Evolutionary conservation across 2,888 invertebrate genomes (phyloP).

Genomic region (Drosophila nr. perissopoda): DNA sequence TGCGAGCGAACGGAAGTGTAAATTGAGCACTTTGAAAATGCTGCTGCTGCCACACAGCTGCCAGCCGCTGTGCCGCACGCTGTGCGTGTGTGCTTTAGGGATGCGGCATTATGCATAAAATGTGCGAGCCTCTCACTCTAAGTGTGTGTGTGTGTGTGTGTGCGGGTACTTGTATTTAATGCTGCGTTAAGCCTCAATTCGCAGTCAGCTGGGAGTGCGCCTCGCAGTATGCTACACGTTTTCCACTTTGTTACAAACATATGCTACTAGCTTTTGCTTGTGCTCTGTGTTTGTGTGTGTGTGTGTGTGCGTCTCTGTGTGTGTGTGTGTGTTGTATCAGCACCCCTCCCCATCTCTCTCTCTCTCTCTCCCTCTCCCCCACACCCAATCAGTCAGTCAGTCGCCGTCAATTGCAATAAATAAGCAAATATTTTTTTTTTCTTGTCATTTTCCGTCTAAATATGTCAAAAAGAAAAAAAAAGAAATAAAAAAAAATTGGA

Average conservation of each 20-base stretch:
- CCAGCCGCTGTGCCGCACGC: constrained; percentile 39
- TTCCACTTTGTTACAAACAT: constrained; percentile 49
- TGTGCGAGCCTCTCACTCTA: constrained; percentile 23
- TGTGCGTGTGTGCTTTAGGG: constrained; percentile 53
- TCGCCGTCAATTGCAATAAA: constrained; percentile 55
- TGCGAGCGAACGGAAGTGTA: constrained; percentile 68
- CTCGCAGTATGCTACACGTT: constrained; percentile 63
- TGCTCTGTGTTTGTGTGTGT: constrained; percentile 1
- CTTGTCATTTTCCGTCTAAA: constrained; percentile 20
- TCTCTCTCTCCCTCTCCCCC: too few relatives aligned
- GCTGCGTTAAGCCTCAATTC: constrained; percentile 54
- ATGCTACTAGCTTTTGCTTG: constrained; percentile 47
- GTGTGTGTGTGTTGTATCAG: constrained; percentile 28
- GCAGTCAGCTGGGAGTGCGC: constrained; percentile 77
- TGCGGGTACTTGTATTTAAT: constrained; percentile 57
- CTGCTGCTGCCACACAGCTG: constrained; percentile 49
- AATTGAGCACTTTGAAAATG: constrained; percentile 74
- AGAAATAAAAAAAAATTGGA: constrained; percentile 24
- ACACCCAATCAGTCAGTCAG: constrained; percentile 10
- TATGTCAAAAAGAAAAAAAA: not conserved
- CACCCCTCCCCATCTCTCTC: not conserved
- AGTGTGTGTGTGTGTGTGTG: constrained; percentile 1
- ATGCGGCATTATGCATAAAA: constrained; percentile 56
- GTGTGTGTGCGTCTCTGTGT: not conserved
- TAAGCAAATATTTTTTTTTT: constrained; percentile 18